phyloP scores from a whole-genome alignment of 2,888 invertebrate species.

The Palloptera scutellata region DNA sequence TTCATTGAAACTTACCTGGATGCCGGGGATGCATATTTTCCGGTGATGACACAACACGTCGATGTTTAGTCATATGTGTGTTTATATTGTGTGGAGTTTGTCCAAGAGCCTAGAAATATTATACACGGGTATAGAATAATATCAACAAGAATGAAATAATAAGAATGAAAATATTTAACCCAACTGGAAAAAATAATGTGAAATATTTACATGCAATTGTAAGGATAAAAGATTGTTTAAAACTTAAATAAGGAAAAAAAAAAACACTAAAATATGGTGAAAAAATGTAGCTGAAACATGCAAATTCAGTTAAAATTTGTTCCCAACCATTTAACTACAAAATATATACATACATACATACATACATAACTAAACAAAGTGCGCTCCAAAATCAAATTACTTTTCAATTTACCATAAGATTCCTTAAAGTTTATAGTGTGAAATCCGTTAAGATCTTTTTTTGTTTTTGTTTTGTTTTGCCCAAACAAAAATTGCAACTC shows the following conservation, averaged over 20 bases:
- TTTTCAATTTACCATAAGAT: no score
- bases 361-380: no score
- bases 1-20: slow-evolving; percentile 50
- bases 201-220: background rate
- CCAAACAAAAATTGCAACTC: no score
- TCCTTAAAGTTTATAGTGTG: no score
- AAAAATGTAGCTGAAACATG: slow-evolving; percentile 28
- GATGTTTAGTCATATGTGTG: slow-evolving; percentile 59
- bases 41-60: slow-evolving; percentile 64
- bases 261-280: slow-evolving; percentile 16
- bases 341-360: no score
- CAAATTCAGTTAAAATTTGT: slow-evolving; percentile 24
- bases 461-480: no score
- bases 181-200: background rate
- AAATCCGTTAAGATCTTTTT: no score
- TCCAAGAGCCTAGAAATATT: slow-evolving; percentile 56
- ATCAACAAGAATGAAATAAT: background rate
- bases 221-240: slow-evolving; percentile 10
- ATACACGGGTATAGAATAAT: slow-evolving; percentile 23
- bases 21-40: slow-evolving; percentile 62
- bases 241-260: background rate
- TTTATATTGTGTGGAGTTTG: slow-evolving; percentile 58
- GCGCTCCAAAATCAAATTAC: no score
- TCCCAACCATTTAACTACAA: no score
- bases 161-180: background rate